These are phyloP conservation scores for Pandion haliaetus DNA, from an alignment of 2,113 vertebrate species.

Conservation along the genomic window DNA sequence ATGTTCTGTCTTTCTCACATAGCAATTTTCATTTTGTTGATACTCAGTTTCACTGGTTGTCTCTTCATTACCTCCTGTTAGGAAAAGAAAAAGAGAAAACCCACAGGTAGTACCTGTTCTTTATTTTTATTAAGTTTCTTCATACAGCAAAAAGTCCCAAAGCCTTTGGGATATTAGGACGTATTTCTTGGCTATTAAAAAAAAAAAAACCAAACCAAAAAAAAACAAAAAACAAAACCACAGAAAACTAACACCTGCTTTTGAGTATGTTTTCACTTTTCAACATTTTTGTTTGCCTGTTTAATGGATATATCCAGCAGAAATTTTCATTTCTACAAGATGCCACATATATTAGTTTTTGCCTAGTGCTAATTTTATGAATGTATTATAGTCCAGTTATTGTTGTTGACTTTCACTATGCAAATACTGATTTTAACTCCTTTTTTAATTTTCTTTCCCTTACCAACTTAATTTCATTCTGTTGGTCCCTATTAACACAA, in stretches of 20 bases:
- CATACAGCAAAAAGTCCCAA: not conserved
- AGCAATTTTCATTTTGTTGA: not conserved
- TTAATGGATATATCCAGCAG: not conserved
- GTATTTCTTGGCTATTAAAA: not conserved
- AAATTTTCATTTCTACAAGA: not conserved
- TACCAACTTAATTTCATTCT: not conserved
- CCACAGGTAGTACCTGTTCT: not conserved
- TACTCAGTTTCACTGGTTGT: not conserved
- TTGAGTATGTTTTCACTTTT: not conserved
- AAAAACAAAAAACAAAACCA: accelerated
- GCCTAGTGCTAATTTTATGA: not conserved
- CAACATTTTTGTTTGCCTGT: not conserved
- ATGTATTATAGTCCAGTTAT: not conserved
- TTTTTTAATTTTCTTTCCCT: not conserved
- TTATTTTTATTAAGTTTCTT: not conserved
- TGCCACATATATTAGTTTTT: not conserved
- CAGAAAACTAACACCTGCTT: not conserved
- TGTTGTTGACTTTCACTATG: not conserved
- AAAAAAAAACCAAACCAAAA: too few species aligned
- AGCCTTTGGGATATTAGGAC: not conserved
- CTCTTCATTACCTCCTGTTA: not conserved
- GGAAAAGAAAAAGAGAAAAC: not conserved
- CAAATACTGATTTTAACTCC: not conserved
- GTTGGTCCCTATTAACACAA: not conserved
- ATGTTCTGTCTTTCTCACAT: not conserved